Base-by-base conservation (phyloP, 2,888 invertebrate genomes). In the Caenorhabditis auriculariae region DNA sequence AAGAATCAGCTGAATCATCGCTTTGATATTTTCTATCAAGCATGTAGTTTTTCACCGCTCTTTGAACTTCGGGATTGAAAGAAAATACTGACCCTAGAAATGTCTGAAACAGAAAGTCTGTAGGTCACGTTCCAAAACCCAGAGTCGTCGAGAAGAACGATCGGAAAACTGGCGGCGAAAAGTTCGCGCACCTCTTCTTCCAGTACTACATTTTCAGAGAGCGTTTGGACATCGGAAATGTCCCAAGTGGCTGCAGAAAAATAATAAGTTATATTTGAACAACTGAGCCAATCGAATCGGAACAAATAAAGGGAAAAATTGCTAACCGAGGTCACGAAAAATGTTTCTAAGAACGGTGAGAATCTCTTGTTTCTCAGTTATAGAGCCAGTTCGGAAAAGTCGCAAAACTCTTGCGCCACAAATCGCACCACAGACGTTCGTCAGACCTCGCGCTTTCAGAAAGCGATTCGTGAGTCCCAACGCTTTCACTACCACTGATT, bases 351-450 rank as follows among this genome's bases (percentile, higher is more conserved):
- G 26, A 26, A 61, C 47, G 4, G 61, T 54, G 5, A 61, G 35
- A 54, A 57, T 43, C 43, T 61, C 50, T 29, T 61, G 61, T 42
- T 61, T 61, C 23, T 61, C 57, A 6, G 53, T 57, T 35, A 61
- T 57, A 17, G 47, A 7, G 17, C 51, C 61, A 7, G 47, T 28
- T 23, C 46, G 35, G 17, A 57, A 39, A 15, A 61, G 47, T 4
- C 54, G 27, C 12, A 54, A 38, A 23, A 61, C 47, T 23, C 57
- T 48, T 12, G 54, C 49, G n/a, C 43, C 41, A 1, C 54, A 27
- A 17, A 61, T 35, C 17, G 46, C 17, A 7, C 17, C 19, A 1
- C 57, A 26, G 19, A 57, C 44, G 3, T 35, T 19, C 2, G 5
- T 5, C 1, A 50, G 43, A 15, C 32, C n/a, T 0, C 57, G 47